Base-by-base conservation (phyloP, 2,888 invertebrate species). In the Leptothorax acervorum region DNA sequence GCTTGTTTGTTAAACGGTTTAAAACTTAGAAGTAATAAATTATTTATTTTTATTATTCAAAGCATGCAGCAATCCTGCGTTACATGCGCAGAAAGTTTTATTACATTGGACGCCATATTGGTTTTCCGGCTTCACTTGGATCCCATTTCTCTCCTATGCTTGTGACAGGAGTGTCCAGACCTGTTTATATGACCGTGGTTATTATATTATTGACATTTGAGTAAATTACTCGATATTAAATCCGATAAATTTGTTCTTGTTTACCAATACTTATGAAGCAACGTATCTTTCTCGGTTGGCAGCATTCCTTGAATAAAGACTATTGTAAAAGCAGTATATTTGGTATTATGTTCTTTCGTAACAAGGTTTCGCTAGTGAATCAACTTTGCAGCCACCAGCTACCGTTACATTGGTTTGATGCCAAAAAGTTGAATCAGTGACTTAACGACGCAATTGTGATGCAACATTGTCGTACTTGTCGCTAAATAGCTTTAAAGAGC, bases 401-500 rank as follows among this genome's bases (percentile, higher is more conserved):
- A 84, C 76, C 84, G 62, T 73, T 48, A 73, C 73, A 88, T 88
- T 87, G 88, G 88, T 79, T 66, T 84, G 48, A 60, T 53, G 88
- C 85, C 87, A 88, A 88, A 79, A 51, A 31, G 51, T 75, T 75
- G 15, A 9, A 60, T 18, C 51, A 51, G 48, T 15, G 12, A 48
- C 2, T 15, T 48, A 48, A 45, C 31, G 63, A 53, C 23, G 39
- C 15, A 31, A 62, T 11, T n/a, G 23, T 53, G 75, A 28, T 65
- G 65, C 65, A 65, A 65, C 48, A 76, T 53, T 11, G 62, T 65
- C 53, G 65, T 28, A 76, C 39, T 51, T 63, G 63, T 23, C 23
- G n/a, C 39, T 51, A 15, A 15, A 39, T 75, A 23, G 9, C 42
- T 8, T 6, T 42, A 48, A 48, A 48, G 42, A 42, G 9, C 9